Evolutionary conservation across 2,888 invertebrate genomes (phyloP), one percentile per base, ranked within the genome.

Genomic region (Rambutsinella grinnellia): DNA sequence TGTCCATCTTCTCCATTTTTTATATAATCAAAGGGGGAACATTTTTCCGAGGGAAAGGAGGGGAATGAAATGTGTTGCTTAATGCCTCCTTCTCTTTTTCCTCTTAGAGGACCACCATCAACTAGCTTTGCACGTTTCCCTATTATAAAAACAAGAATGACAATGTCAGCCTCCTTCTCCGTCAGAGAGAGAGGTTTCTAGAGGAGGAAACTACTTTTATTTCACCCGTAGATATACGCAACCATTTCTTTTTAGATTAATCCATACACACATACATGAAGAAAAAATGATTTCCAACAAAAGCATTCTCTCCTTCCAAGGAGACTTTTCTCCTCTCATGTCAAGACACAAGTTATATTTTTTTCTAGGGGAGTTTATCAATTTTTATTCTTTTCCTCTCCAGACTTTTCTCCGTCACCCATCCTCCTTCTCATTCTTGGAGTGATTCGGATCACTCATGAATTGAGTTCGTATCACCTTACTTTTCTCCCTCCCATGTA

Each of bases 341-440:
- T n/a, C 17, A 53, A 2, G 23, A 17, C 8, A 57, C 17, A 57
- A 2, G 57, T 2, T 1, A 6, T 3, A 57, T 27, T 23, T 56
- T 26, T n/a, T n/a, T n/a, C 19, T 21, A 28, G 66, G 66, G 53
- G 56, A 66, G 66, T 66, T 66, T 66, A 66, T 66, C 66, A 66
- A 66, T 66, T 66, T 66, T 66, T 56, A 56, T 66, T n/a, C n/a
- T n/a, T n/a, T n/a, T 54, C 44, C 46, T 66, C 56, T 54, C n/a
- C n/a, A n/a, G n/a, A n/a, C n/a, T n/a, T n/a, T n/a, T n/a, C n/a
- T 53, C 63, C 27, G 49, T 53, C 63, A 63, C 63, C 63, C 63
- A 63, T 63, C 49, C 53, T 49, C 53, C 51, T 24, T 15, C 17
- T n/a, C n/a, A n/a, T n/a, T n/a, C n/a, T n/a, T n/a, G n/a, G n/a